A percentile compares a stretch with the other conserved stretches of the same genome.
phyloP scores from a whole-genome alignment of 2,113 vertebrate species.

The Oenanthe melanoleuca region DNA sequence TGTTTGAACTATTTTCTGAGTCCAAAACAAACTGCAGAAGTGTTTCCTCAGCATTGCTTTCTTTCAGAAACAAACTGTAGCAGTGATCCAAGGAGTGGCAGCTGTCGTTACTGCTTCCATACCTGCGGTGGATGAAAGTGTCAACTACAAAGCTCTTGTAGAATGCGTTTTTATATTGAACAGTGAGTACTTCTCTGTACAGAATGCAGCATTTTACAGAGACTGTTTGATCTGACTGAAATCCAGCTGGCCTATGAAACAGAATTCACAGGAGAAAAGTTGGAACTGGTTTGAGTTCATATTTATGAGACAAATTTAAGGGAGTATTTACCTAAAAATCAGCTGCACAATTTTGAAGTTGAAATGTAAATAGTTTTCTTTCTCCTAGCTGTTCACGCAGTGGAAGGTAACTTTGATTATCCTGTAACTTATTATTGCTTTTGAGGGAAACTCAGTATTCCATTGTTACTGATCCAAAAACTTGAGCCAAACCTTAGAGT shows the following conservation, averaged over 20 bases:
- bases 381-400: background rate
- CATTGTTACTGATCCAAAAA: background rate
- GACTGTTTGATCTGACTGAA: background rate
- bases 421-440: background rate
- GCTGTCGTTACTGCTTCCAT: slow-evolving; percentile 82
- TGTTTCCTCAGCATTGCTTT: background rate
- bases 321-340: background rate
- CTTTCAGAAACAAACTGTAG: slow-evolving; percentile 77
- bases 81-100: slow-evolving; percentile 81
- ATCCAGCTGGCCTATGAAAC: background rate
- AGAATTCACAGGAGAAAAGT: background rate
- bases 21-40: background rate
- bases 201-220: background rate
- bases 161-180: slow-evolving; percentile 82
- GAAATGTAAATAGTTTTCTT: background rate
- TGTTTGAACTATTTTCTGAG: background rate
- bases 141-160: slow-evolving; percentile 78
- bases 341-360: background rate
- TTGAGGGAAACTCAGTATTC: background rate
- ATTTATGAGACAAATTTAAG: background rate
- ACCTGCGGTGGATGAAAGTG: slow-evolving; percentile 79
- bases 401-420: background rate
- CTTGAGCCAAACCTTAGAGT: background rate
- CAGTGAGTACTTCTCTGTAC: slow-evolving; percentile 61
- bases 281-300: background rate